Evolutionary conservation across 1,140 invertebrate species (phyloP), one percentile per base, ranked within the genome.

Genomic region (Drosophila sucinea): DNA sequence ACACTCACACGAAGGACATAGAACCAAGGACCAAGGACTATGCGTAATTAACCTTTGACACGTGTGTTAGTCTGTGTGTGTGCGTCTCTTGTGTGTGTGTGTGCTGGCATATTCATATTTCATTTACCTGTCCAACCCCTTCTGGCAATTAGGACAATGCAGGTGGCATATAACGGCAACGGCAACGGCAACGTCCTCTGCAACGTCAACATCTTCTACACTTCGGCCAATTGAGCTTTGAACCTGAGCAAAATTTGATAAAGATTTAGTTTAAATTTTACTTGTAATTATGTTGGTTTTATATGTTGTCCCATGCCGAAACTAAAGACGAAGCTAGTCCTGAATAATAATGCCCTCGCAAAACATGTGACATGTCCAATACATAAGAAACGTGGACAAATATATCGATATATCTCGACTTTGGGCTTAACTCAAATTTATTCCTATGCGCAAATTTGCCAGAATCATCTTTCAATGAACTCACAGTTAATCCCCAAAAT

Each of bases 31-130:
- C 73, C 79, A 83, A 51, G 84, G 84, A 89, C 80, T 82, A 80
- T 89, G 84, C 84, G 80, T 89, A 89, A 89, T 89, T 89, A 89
- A 89, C 84, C 84, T 89, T 89, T 89, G 84, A 81, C 84, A 89
- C 85, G 67, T 63, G 40, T 65, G 40, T 51, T 47, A 10, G 35
- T 41, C 33, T 51, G 61, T 64, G 25, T 55, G 55, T 38, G n/a
- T 30, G 54, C 44, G 10, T 51, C 7, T 32, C 35, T 6, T 51
- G 1, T 27, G 23, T 60, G 17, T 70, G 40, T 27, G 66, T 56
- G 35, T 47, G 23, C 23, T 51, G 32, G 68, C 68, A 78, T 70
- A 89, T 84, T 89, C 84, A 89, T 89, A 89, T 89, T 84, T 84
- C 84, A 89, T 82, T 75, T 84, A 72, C 79, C 70, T 67, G 63